A percentile compares a stretch with the other conserved stretches of the same genome.
Evolutionary conservation across 2,888 invertebrate genomes (phyloP).

Genomic region (Cephus rjabovi): DNA sequence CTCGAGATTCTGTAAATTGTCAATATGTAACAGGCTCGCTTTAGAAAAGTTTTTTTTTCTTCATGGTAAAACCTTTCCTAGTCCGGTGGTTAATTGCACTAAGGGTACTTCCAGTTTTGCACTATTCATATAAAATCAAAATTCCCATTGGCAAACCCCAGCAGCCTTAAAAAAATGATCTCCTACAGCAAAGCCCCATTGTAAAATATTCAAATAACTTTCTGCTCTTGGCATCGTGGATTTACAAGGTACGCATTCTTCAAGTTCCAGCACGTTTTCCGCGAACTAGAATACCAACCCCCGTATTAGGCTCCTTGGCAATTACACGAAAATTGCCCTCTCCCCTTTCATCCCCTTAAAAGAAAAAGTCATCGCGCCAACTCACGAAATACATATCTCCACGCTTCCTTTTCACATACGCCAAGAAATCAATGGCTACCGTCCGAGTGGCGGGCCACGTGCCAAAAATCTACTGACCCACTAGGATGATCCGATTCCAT

Average conservation of each 20-base stretch:
- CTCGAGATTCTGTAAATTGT: neutral
- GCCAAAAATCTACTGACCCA: constrained; percentile 37
- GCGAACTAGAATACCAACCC: neutral
- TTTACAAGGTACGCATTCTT: neutral
- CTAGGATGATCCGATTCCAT: neutral
- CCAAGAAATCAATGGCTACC: neutral
- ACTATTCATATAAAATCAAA: neutral
- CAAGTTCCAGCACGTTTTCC: neutral
- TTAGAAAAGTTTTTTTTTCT: neutral
- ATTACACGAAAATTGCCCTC: neutral
- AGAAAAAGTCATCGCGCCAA: neutral
- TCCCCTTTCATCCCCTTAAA: neutral
- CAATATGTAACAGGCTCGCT: neutral
- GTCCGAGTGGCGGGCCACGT: constrained; percentile 26
- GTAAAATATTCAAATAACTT: neutral
- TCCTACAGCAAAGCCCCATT: neutral
- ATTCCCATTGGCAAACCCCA: neutral
- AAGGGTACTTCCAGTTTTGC: neutral
- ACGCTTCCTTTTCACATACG: neutral
- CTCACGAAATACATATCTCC: neutral
- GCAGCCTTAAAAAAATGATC: neutral
- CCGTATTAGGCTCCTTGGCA: neutral
- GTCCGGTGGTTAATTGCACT: neutral
- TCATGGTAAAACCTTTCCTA: neutral
- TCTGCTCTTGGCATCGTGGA: neutral